Evolutionary conservation across 2,888 invertebrate species (phyloP), one percentile per base, ranked within the genome.

Genomic region (Iphiclides podalirius): DNA sequence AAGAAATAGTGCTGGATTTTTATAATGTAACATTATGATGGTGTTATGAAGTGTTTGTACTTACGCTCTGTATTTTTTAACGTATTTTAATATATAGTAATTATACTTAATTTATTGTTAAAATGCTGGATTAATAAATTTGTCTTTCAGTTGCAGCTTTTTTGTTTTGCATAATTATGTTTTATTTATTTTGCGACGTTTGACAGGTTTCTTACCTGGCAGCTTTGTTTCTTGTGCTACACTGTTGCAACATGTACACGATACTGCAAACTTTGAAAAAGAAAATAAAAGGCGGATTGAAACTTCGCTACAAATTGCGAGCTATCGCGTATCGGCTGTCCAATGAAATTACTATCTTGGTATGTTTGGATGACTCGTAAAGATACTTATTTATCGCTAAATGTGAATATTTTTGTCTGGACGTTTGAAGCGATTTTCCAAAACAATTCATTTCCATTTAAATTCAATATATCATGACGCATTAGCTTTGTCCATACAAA

Each of bases 161-260:
- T 67, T 67, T 61, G 60, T 57, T 63, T 62, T 58, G 64, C 40
- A 57, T 55, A 49, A 51, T 55, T 63, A 70, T 64, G 57, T 66
- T 67, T 67, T 65, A 68, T 70, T n/a, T 64, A 67, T 62, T 77
- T 77, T 75, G 69, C 67, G 58, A 63, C 60, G 58, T 75, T 72
- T 68, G 63, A 66, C 89, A 95, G 94, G 95, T 97, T 44, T 91
- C 94, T 51, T 95, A 95, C 57, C 90, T 98, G 70, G 92, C 95
- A 68, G 86, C 91, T 46, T 92, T 97, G 83, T 98, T 98, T 82
- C 91, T 97, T 60, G 78, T 95, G 62, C 90, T 99, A 58, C 97
- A 96, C 85, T 85, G 94, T 67, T 97, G 98, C 60, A 99, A 99
- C 86, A 93, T 93, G 56, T 91, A 93, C 51, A 98, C 98, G 31